phyloP scores from a whole-genome alignment of 1,140 invertebrate genomes.

The Centruroides sculpturatus region DNA sequence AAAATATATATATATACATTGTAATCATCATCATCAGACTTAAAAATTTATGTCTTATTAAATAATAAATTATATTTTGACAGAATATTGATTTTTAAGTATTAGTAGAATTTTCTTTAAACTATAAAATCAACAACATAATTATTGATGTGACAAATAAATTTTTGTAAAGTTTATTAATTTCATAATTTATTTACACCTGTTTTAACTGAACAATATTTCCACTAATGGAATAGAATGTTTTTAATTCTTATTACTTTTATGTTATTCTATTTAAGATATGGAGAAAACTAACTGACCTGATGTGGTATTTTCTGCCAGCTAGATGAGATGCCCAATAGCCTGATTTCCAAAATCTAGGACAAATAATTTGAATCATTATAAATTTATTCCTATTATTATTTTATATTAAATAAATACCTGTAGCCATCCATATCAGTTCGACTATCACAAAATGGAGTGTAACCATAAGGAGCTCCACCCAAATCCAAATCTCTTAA shows the following conservation, averaged over 20 bases:
- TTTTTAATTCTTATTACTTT: no score
- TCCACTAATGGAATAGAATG: no score
- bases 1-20: constrained; percentile 1
- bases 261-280: no score
- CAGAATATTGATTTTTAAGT: no score
- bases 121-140: no score
- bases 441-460: constrained; percentile 95
- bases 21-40: not conserved
- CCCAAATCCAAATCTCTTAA: constrained; percentile 84
- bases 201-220: no score
- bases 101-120: no score
- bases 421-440: constrained; percentile 98
- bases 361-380: constrained; percentile 5
- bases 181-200: no score
- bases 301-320: constrained; percentile 90
- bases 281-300: constrained; percentile 19
- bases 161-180: no score
- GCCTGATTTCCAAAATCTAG: constrained; percentile 90
- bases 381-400: not conserved
- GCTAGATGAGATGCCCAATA: constrained; percentile 98
- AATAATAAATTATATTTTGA: no score
- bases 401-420: constrained; percentile 18
- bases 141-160: no score
- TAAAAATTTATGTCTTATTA: no score
- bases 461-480: constrained; percentile 98